phyloP scores from a whole-genome alignment of 1,140 invertebrate genomes.

The Drosophila insularis region DNA sequence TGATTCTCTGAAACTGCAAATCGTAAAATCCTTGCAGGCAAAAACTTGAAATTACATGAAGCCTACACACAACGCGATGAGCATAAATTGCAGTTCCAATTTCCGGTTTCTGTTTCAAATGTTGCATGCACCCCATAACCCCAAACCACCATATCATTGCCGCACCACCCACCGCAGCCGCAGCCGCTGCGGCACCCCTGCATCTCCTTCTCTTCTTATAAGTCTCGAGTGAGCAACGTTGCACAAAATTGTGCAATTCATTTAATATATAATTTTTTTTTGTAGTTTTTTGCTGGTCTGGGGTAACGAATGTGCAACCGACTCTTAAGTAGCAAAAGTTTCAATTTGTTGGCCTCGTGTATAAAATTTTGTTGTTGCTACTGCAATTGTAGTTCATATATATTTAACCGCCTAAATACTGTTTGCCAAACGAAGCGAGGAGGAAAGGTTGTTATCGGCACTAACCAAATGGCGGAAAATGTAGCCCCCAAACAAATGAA shows the following conservation, averaged over 20 bases:
- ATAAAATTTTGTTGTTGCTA: constrained; percentile 23
- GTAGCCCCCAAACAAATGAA: constrained; percentile 57
- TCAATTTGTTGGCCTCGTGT: constrained; percentile 61
- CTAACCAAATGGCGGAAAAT: constrained; percentile 72
- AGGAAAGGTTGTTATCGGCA: constrained; percentile 62
- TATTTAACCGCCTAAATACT: constrained; percentile 74
- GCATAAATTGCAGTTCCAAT: constrained; percentile 75
- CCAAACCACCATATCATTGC: neutral
- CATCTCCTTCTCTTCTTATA: constrained; percentile 14
- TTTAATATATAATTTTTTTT: constrained; percentile 63
- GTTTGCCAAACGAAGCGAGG: constrained; percentile 54
- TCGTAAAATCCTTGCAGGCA: constrained; percentile 23
- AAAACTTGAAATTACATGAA: constrained; percentile 42
- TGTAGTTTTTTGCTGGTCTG: constrained; percentile 24
- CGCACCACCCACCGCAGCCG: neutral
- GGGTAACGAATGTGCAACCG: constrained; percentile 57
- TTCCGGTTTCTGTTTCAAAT: constrained; percentile 76
- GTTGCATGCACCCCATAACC: constrained; percentile 33
- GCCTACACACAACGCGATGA: constrained; percentile 70
- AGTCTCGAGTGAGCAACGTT: constrained; percentile 40
- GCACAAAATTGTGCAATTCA: constrained; percentile 70
- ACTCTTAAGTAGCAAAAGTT: constrained; percentile 64
- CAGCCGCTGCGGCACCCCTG: constrained; percentile 16
- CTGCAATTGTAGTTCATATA: constrained; percentile 68
- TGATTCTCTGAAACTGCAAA: constrained; percentile 47